Conservation (phyloP, 2,888 invertebrate genomes). For the Papilio demoleus region DNA sequence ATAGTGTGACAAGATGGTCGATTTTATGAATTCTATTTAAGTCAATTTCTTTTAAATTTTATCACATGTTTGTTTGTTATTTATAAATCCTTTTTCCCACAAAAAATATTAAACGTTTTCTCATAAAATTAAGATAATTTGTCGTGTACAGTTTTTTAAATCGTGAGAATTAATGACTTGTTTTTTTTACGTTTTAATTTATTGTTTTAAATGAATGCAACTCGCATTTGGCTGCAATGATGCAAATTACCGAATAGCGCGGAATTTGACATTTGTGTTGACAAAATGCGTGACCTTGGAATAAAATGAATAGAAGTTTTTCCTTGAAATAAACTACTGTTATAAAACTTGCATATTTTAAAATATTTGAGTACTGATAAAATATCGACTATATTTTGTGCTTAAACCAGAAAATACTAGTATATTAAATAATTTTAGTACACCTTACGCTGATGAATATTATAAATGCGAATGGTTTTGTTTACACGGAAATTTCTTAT, state of each 20-base stretch:
- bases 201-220: not conserved
- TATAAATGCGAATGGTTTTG: too few species aligned
- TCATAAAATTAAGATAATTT: not conserved
- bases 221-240: not conserved
- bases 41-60: not conserved
- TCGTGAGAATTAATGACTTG: conserved; percentile 2
- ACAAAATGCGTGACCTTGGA: conserved; percentile 26
- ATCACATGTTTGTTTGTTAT: not conserved
- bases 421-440: not conserved
- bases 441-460: too few species aligned
- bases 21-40: not conserved
- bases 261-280: conserved; percentile 32
- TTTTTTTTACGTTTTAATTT: not conserved
- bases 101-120: not conserved
- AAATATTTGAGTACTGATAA: not conserved
- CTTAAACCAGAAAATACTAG: not conserved
- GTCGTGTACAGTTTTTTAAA: not conserved
- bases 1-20: not conserved
- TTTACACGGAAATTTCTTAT: too few species aligned
- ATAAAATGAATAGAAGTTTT: conserved; percentile 20
- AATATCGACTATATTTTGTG: not conserved
- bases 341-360: conserved; percentile 9
- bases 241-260: not conserved
- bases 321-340: not conserved
- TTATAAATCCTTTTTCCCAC: not conserved